A percentile compares a stretch with the other conserved stretches of the same genome.
These are phyloP conservation scores for Chloroceryle amazona DNA, from an alignment of 2,797 vertebrate species.

Conservation along the genomic window DNA sequence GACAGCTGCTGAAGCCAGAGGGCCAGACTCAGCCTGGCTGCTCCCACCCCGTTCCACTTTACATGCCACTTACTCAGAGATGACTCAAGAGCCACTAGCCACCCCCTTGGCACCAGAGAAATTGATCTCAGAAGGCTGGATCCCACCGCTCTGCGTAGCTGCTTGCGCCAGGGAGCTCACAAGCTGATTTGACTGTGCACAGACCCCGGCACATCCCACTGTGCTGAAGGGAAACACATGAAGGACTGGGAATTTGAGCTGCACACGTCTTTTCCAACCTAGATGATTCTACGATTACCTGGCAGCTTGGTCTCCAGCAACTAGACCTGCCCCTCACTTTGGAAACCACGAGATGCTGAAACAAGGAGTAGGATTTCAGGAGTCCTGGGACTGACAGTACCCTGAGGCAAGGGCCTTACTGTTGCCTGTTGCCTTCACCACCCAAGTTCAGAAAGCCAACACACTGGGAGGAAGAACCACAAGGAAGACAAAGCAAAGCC, in stretches of 20 bases:
- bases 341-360: not conserved
- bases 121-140: not conserved
- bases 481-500: not conserved
- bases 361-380: not conserved
- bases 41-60: not conserved
- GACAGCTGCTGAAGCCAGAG: not conserved
- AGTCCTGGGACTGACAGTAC: not conserved
- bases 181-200: not conserved
- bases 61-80: not conserved
- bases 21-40: not conserved
- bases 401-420: not conserved
- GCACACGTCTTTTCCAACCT: too few relatives aligned
- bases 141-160: rapidly evolving
- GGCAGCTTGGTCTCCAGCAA: not conserved
- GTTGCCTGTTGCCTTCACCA: not conserved
- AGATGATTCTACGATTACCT: not conserved
- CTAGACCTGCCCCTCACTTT: not conserved
- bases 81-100: not conserved
- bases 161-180: rapidly evolving
- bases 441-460: not conserved
- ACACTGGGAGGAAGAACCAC: not conserved
- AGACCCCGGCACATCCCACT: not conserved
- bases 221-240: not conserved
- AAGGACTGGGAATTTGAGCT: not conserved
- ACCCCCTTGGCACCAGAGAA: not conserved